Evolutionary conservation across 2,113 vertebrate species (phyloP).

Genomic region (Burhinus oedicnemus): DNA sequence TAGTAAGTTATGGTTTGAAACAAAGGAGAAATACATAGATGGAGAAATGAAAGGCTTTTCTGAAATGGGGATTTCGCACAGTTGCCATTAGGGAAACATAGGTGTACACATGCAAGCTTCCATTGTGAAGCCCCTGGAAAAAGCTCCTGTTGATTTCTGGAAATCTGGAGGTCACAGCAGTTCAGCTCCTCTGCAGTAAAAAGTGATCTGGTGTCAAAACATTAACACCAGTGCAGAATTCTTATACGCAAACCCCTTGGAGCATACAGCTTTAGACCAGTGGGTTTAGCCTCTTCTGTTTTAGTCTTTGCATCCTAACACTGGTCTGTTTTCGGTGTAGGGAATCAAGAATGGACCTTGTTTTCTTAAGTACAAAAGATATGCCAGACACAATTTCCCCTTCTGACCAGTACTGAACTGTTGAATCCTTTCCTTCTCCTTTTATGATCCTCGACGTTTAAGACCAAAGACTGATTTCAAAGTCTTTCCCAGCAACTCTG

Average conservation of each 20-base stretch:
- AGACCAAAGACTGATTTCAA: background rate
- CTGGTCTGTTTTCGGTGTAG: background rate
- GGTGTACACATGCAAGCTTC: background rate
- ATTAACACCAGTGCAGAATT: background rate
- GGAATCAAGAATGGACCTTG: background rate
- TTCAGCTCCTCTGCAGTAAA: background rate
- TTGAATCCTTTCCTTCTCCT: background rate
- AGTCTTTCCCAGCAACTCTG: background rate
- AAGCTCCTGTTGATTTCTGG: background rate
- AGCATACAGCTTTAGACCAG: background rate
- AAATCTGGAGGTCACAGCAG: background rate
- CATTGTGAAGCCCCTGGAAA: background rate
- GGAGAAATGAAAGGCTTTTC: background rate
- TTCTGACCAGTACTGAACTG: background rate
- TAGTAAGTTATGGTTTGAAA: background rate
- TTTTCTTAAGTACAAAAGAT: background rate
- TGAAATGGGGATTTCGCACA: background rate
- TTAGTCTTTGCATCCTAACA: background rate
- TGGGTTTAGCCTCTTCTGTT: background rate
- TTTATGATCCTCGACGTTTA: background rate
- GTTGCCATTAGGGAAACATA: background rate
- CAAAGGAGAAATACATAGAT: background rate
- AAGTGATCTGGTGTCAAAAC: background rate
- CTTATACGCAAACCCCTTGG: accelerated
- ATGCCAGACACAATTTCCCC: background rate